Base-by-base conservation (phyloP, 2,888 invertebrate genomes). In the Esperia sulphurella region DNA sequence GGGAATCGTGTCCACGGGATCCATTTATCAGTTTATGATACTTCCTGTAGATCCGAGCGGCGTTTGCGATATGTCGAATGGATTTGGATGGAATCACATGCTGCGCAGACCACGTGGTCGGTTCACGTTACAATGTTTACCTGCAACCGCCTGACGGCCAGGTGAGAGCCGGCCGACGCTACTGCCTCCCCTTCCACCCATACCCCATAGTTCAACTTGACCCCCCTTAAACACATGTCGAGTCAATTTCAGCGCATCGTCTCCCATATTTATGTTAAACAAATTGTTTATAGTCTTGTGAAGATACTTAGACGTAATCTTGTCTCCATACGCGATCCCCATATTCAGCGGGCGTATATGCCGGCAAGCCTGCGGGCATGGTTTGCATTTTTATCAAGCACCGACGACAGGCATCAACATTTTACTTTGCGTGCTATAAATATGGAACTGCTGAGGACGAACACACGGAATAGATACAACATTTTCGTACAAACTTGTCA, bases 361-460 rank as follows among this genome's bases (percentile, higher is more conserved):
- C 59, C 65, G 61, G 59, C 65, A 60, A 70, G 79, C 85, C 83
- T 58, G 77, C 79, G 79, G 83, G 78, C 65, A 75, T 69, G 77
- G 83, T 85, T 86, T 86, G 87, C 85, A 87, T 89, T 88, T 88
- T 87, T 89, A 88, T 87, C 83, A 85, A 81, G 68, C 74, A 75
- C 77, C 78, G 81, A 73, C 75, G 80, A 81, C 79, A 77, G 71
- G 75, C 75, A 76, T 77, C 77, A 65, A 80, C 83, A 85, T 85
- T 86, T 86, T 86, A 84, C 85, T 84, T 79, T 85, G 80, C 85
- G 79, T 83, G 83, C 73, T 76, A 86, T 88, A 88, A 87, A 88
- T 87, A 88, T 87, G 82, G 75, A 86, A 78, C 81, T 74, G 65
- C 72, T 73, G 71, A 70, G 74, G 75, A 73, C 68, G 74, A 76